Base-by-base conservation (phyloP, 2,113 vertebrate genomes). In the Sturnira hondurensis region DNA sequence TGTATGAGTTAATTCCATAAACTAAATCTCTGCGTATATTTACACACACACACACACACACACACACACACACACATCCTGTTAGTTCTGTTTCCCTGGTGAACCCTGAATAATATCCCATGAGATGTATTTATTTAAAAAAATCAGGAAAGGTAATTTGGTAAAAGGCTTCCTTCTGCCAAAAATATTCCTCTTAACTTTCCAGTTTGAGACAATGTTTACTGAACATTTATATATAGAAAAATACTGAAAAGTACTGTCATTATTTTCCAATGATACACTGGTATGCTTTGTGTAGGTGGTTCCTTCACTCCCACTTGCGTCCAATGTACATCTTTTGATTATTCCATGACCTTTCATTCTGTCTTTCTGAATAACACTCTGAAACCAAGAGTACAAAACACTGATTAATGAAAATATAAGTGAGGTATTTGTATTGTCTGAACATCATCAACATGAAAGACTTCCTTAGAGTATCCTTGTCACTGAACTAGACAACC, bases 321-420 rank as follows among this genome's bases (percentile, higher is more conserved):
- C 50, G 93, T 92, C 78, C 91, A 81, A 6, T 41, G 70, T 73
- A 80, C 22, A 73, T 87, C 45, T 76, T 61, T 97, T 70, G 78
- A 74, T 81, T 88, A 68, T 41, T 52, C 28, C 92, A 24, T 93
- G 43, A 97, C 87, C 50, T 96, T 91, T 73, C 86, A 12, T 85
- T 96, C 28, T 95, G 14, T 92, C 31, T 91, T 84, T 97, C 38
- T 86, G 96, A 97, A 93, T 95, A 98, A 96, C 54, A 78, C 38
- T 52, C 36, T 88, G 78, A 95, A 87, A 67, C 41, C 33, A 97
- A 97, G 17, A 50, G 31, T 68, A 97, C 58, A 92, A 93, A 96
- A 91, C 77, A 86, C 47, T 96, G 98, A 98, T 98, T 98, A 98
- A 97, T 98, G 93, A 97, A 98, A 97, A 58, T 78, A 33, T 85